Base-by-base conservation (phyloP, 2,888 invertebrate genomes). In the Hybos culiciformis region DNA sequence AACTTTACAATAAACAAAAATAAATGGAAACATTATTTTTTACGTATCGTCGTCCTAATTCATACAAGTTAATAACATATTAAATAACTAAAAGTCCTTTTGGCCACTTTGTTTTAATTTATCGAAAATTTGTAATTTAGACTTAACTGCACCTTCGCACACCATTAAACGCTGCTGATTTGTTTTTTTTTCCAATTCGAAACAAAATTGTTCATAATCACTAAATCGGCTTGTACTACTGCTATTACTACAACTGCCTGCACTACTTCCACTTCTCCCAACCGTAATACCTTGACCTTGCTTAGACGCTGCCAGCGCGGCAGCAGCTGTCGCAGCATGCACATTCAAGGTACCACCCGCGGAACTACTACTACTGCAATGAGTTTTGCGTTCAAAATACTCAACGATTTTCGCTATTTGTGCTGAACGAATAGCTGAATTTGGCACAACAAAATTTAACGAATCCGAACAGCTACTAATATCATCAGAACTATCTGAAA, bases 401-500 rank as follows among this genome's bases (percentile, higher is more conserved):
- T 88, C 87, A 21, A 90, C 88, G 53, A 88, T 88, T 58, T 79
- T 78, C 39, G 84, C 80, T 52, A 87, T 87, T 60, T 82, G 76
- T 50, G 78, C 72, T 50, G 77, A 74, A 53, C 79, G 63, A n/a
- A n/a, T n/a, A n/a, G n/a, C n/a, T 53, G 73, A 68, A 53, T 61
- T 63, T 36, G 65, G 67, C 46, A 69, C 54, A 23, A 72, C 70
- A 20, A 77, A 70, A 34, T 74, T 73, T 17, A 78, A 69, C 48
- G 81, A 80, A 56, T 81, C 82, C 45, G 83, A 83, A 1, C 81
- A 79, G 42, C 86, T 70, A 57, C 83, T 84, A 41, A 85, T 79
- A 63, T 87, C 87, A 61, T 87, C 87, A 34, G 83, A 84, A 58
- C 85, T 85, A n/a, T n/a, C n/a, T n/a, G n/a, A n/a, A n/a, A n/a